phyloP scores from a whole-genome alignment of 1,140 invertebrate species.

The Drosophila pallidifrons region DNA sequence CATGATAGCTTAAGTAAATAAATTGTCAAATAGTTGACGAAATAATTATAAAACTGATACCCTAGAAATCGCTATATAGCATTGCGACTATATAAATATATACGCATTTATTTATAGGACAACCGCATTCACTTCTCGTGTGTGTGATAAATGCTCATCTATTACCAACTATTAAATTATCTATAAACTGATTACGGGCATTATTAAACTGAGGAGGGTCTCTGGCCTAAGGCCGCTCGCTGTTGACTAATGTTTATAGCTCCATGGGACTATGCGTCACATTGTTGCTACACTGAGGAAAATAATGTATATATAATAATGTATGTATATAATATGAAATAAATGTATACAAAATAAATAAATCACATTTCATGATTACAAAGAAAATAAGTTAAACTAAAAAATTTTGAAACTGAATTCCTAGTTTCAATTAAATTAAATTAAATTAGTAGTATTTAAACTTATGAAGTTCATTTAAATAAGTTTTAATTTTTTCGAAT shows the following conservation, averaged over 20 bases:
- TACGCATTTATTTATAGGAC: neutral
- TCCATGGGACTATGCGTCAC: constrained; percentile 36
- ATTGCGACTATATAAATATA: constrained; percentile 3
- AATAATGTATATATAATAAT: neutral
- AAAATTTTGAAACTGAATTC: too few relatives aligned
- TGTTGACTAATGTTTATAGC: constrained; percentile 17
- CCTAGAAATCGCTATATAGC: neutral
- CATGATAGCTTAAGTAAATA: constrained; percentile 3
- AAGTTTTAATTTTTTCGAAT: too few relatives aligned
- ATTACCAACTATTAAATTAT: constrained; percentile 75
- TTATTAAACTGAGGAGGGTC: constrained; percentile 52
- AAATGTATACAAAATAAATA: too few relatives aligned
- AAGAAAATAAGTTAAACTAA: too few relatives aligned
- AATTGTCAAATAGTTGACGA: constrained; percentile 11
- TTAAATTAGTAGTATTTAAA: too few relatives aligned
- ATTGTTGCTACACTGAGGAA: constrained; percentile 19
- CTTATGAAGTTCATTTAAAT: too few relatives aligned
- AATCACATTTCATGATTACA: too few relatives aligned
- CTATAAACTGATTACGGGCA: constrained; percentile 70
- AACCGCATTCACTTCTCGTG: constrained; percentile 22
- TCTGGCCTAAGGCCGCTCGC: constrained; percentile 16
- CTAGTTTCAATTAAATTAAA: too few relatives aligned
- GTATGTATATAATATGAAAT: too few relatives aligned
- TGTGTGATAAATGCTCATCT: constrained; percentile 45
- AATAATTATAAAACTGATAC: constrained; percentile 4